Percentiles rank a stretch among this genome's conserved stretches.
Evolutionary conservation across 2,113 vertebrate genomes (phyloP).

Genomic region (Silurus meridionalis): DNA sequence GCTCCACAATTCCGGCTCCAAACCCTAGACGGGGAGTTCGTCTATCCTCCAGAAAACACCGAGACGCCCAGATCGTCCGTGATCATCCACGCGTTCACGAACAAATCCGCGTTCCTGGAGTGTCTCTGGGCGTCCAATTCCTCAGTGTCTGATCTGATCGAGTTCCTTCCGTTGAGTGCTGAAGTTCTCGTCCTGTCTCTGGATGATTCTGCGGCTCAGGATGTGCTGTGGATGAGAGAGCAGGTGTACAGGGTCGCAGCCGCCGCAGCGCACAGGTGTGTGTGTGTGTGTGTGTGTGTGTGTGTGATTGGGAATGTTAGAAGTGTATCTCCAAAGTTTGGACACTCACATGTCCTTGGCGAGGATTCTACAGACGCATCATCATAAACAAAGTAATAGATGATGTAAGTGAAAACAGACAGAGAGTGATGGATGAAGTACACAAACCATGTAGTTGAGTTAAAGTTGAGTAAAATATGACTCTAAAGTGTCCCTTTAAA

Average conservation of each 20-base stretch:
- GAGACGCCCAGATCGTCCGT: slow-evolving; percentile 47
- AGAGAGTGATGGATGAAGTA: too few relatives aligned
- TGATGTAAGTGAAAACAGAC: too few relatives aligned
- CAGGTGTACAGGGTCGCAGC: slow-evolving; percentile 62
- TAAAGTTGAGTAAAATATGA: too few relatives aligned
- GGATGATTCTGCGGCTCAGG: slow-evolving; percentile 68
- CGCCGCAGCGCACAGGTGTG: background rate
- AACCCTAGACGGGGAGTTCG: slow-evolving; percentile 72
- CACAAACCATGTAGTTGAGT: too few relatives aligned
- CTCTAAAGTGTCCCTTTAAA: too few relatives aligned
- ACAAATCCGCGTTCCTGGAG: slow-evolving; percentile 76
- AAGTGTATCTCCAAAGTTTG: too few relatives aligned
- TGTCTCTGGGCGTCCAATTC: slow-evolving; percentile 70
- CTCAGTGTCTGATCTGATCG: slow-evolving; percentile 66
- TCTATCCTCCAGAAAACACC: slow-evolving; percentile 49
- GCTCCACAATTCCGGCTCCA: slow-evolving; percentile 64
- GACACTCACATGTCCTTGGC: too few relatives aligned
- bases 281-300: background rate
- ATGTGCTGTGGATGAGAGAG: slow-evolving; percentile 75
- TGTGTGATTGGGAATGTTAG: background rate
- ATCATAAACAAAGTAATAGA: too few relatives aligned
- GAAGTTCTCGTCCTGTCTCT: slow-evolving; percentile 72
- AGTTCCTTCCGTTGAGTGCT: slow-evolving; percentile 61
- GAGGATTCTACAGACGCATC: too few relatives aligned
- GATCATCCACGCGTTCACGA: slow-evolving; percentile 76